Percentiles rank a stretch among this genome's conserved stretches.
These are phyloP conservation scores for Brachionus rubens DNA, from an alignment of 1,140 invertebrate genomes.

Conservation along the genomic window DNA sequence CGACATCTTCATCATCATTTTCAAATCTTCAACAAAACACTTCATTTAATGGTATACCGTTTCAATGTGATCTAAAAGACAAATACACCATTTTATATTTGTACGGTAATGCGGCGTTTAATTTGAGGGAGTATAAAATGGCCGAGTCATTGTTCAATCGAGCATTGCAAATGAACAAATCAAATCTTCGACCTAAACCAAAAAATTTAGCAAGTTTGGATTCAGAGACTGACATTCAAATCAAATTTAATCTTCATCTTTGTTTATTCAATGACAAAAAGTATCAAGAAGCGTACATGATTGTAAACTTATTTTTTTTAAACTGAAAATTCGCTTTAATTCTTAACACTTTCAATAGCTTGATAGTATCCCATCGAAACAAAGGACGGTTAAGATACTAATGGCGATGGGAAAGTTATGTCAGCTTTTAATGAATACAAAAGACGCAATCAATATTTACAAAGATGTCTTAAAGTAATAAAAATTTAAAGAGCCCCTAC, in stretches of 20 bases:
- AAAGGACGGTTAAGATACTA: slow-evolving; percentile 14
- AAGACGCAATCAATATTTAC: slow-evolving; percentile 35
- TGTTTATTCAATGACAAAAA: slow-evolving; percentile 42
- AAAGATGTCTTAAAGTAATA: slow-evolving; percentile 43
- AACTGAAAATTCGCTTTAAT: background rate
- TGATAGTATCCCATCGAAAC: slow-evolving; percentile 44
- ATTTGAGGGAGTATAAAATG: slow-evolving; percentile 38
- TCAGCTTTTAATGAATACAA: slow-evolving; percentile 26
- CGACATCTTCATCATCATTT: slow-evolving; percentile 2
- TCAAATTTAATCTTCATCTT: slow-evolving; percentile 29
- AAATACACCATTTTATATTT: background rate
- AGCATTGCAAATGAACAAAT: slow-evolving; percentile 7
- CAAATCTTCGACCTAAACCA: slow-evolving; percentile 5
- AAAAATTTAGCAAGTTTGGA: slow-evolving; percentile 24
- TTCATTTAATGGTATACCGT: background rate
- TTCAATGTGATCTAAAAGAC: slow-evolving; percentile 29
- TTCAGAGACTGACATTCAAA: slow-evolving; percentile 34
- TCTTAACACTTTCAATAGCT: background rate
- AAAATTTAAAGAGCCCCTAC: background rate
- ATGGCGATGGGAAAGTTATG: slow-evolving; percentile 33
- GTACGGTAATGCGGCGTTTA: slow-evolving; percentile 36
- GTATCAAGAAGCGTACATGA: slow-evolving; percentile 19
- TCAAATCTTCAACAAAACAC: background rate
- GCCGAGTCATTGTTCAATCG: slow-evolving; percentile 16
- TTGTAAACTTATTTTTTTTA: background rate